Evolutionary conservation across 1,140 invertebrate species (phyloP).

Genomic region (Pinna nobilis): DNA sequence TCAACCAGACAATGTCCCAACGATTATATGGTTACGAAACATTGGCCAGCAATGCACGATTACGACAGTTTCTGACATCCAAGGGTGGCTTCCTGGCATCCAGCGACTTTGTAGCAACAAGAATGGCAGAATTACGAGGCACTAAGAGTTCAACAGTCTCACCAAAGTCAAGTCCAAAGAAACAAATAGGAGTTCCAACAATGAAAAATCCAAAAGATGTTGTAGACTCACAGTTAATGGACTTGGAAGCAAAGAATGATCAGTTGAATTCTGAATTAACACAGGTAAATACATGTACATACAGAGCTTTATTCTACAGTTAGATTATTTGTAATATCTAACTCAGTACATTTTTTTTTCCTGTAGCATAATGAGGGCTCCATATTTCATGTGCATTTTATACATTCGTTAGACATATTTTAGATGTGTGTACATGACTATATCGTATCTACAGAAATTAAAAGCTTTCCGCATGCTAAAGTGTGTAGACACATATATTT

Average conservation of each 20-base stretch:
- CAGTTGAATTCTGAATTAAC: constrained; percentile 59
- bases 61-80: constrained; percentile 63
- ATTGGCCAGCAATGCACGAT: constrained; percentile 60
- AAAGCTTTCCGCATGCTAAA: too few relatives aligned
- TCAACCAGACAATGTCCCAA: constrained; percentile 53
- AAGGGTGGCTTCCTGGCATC: constrained; percentile 62
- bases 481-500: too few relatives aligned
- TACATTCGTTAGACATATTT: too few relatives aligned
- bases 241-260: constrained; percentile 60
- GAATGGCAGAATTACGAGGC: constrained; percentile 67
- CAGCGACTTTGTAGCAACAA: constrained; percentile 59
- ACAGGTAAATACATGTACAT: constrained; percentile 44
- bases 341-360: too few relatives aligned
- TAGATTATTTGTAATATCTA: too few relatives aligned
- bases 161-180: constrained; percentile 38
- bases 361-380: too few relatives aligned
- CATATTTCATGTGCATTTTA: too few relatives aligned
- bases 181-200: constrained; percentile 35
- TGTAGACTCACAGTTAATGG: constrained; percentile 60
- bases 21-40: constrained; percentile 60
- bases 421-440: too few relatives aligned
- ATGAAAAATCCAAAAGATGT: constrained; percentile 54
- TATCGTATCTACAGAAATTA: too few relatives aligned
- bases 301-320: background rate
- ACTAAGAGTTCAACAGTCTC: constrained; percentile 35